A percentile compares a stretch with the other conserved stretches of the same genome.
phyloP scores from a whole-genome alignment of 2,797 vertebrate species.

The Atherinosoma microstoma region DNA sequence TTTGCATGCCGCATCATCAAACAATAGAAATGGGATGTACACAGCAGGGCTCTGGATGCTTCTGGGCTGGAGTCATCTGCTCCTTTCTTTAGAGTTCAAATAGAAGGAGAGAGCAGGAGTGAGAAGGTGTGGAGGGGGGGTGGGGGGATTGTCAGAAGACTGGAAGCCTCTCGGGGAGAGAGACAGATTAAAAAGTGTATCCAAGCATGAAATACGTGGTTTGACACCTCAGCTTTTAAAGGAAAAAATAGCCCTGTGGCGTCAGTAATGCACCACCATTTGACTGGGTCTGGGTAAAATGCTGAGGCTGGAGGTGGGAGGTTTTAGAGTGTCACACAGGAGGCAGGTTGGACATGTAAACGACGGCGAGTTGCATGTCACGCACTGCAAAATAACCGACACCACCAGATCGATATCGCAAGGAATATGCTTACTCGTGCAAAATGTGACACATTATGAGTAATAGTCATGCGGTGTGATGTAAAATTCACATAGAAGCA shows the following conservation, averaged over 20 bases:
- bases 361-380: conserved; percentile 22
- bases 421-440: conserved; percentile 17
- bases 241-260: conserved; percentile 58
- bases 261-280: conserved; percentile 57
- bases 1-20: background rate
- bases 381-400: background rate
- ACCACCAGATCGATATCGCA: conserved; percentile 2
- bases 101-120: conserved; percentile 21
- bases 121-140: conserved; percentile 20
- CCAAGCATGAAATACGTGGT: conserved; percentile 78
- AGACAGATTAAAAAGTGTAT: conserved; percentile 77
- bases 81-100: conserved; percentile 25
- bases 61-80: conserved; percentile 23
- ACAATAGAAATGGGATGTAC: conserved; percentile 10
- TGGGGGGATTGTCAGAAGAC: conserved; percentile 56
- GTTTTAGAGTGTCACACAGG: conserved; percentile 19
- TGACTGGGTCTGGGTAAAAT: conserved; percentile 36
- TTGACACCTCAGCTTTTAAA: conserved; percentile 73
- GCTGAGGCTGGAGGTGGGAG: conserved; percentile 33
- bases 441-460: conserved; percentile 14
- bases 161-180: conserved; percentile 54
- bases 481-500: conserved; percentile 34
- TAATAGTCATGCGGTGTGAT: conserved; percentile 19
- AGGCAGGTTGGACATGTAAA: conserved; percentile 29
- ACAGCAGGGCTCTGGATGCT: background rate